Percentiles rank a stretch among this genome's conserved stretches.
Evolutionary conservation across 2,113 vertebrate species (phyloP).

Genomic region (Alosa alosa): DNA sequence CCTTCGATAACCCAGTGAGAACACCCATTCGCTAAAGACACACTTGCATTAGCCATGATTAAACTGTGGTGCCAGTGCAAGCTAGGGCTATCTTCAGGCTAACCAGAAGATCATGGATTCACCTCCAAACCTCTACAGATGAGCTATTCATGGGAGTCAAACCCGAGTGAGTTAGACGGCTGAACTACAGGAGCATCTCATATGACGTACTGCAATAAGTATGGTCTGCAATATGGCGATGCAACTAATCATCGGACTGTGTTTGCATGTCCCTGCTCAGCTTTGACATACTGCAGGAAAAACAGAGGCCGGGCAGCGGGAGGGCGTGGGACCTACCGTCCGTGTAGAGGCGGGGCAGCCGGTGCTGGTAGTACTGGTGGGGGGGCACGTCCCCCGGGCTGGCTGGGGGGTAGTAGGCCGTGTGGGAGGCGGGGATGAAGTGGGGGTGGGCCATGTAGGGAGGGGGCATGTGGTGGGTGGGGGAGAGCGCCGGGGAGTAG

Average conservation of each 20-base stretch:
- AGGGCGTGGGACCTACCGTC: slow-evolving; percentile 73
- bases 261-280: neutral
- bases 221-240: neutral
- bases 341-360: slow-evolving; percentile 79
- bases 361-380: slow-evolving; percentile 80
- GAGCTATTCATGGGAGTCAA: too few species aligned
- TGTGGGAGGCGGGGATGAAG: slow-evolving; percentile 81
- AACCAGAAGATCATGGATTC: too few species aligned
- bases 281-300: neutral
- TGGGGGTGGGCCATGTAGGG: slow-evolving; percentile 82
- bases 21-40: neutral
- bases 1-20: too few species aligned
- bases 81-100: too few species aligned
- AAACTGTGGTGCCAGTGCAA: too few species aligned
- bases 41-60: neutral
- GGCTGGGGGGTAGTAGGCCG: slow-evolving; percentile 82
- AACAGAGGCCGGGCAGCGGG: neutral
- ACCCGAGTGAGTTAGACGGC: neutral
- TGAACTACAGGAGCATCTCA: neutral
- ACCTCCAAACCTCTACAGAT: too few species aligned
- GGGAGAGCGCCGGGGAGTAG: slow-evolving; percentile 81
- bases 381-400: slow-evolving; percentile 82
- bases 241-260: neutral
- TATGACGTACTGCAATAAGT: neutral
- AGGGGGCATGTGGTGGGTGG: slow-evolving; percentile 77